Conservation (phyloP, 2,888 invertebrate genomes). For the Cylloceria caligata region DNA sequence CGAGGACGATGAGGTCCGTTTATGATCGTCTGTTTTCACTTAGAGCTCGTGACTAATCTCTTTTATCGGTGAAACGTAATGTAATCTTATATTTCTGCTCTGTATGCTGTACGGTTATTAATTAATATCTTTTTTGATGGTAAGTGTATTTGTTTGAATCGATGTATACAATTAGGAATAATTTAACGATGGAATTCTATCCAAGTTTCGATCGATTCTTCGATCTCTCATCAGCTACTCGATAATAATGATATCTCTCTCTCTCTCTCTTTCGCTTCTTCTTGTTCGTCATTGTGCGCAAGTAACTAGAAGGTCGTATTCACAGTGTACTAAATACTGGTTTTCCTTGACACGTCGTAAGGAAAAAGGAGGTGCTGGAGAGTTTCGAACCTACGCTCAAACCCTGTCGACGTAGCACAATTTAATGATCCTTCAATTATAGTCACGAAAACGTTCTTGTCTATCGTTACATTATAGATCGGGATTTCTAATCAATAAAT, state of each 20-base stretch:
- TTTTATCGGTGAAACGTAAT: background rate
- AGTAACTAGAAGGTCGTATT: constrained; percentile 48
- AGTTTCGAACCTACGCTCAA: constrained; percentile 61
- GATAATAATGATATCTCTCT: constrained; percentile 10
- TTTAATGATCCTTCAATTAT: background rate
- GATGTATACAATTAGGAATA: no score
- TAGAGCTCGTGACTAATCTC: background rate
- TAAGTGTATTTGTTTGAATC: background rate
- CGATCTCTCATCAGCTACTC: background rate
- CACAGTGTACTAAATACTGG: constrained; percentile 65
- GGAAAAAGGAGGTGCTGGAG: constrained; percentile 27
- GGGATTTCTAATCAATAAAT: background rate
- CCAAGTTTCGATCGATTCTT: no score
- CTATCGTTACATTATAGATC: background rate
- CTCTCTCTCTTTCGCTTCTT: background rate
- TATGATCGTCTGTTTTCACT: background rate
- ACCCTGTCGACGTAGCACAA: constrained; percentile 20
- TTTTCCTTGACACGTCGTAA: constrained; percentile 78
- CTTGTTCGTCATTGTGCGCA: constrained; percentile 33
- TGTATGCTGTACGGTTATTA: background rate
- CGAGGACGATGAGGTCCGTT: constrained; percentile 23
- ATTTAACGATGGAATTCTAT: no score
- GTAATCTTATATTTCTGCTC: background rate
- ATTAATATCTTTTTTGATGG: background rate
- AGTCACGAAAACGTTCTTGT: background rate